Evolutionary conservation across 2,888 invertebrate genomes (phyloP).

Genomic region (Liodrosophila aerea): DNA sequence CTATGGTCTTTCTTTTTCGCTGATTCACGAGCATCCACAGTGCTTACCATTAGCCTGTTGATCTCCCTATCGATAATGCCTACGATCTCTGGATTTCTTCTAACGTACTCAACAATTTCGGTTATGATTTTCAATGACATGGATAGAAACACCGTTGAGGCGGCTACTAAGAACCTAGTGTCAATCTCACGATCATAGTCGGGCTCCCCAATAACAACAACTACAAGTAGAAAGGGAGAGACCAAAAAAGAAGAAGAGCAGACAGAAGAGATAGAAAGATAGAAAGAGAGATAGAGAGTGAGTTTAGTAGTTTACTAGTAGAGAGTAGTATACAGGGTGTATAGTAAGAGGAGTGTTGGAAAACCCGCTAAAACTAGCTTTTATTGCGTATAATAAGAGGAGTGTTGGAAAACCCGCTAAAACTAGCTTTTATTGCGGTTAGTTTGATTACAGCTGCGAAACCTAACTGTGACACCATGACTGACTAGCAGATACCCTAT

Average conservation of each 20-base stretch:
- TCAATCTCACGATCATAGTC: constrained; percentile 78
- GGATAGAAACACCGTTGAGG: constrained; percentile 81
- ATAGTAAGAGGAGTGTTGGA: too few species aligned
- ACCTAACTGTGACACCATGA: too few species aligned
- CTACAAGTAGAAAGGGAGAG: constrained; percentile 64
- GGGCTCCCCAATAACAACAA: constrained; percentile 72
- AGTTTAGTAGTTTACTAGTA: constrained; percentile 15
- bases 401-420: background rate
- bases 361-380: constrained; percentile 6
- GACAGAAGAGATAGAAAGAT: constrained; percentile 31
- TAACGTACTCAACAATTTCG: constrained; percentile 81
- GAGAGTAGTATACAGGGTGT: too few species aligned
- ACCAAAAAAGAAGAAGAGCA: constrained; percentile 39
- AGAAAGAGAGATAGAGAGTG: constrained; percentile 18
- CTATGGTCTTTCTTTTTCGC: too few species aligned
- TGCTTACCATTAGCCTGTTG: constrained; percentile 80
- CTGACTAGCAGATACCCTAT: too few species aligned
- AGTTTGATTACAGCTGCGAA: too few species aligned
- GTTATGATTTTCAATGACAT: constrained; percentile 81
- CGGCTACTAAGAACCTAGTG: constrained; percentile 80
- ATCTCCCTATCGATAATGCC: constrained; percentile 80
- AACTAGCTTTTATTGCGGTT: background rate
- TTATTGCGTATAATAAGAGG: background rate
- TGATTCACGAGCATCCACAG: too few species aligned
- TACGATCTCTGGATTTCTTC: constrained; percentile 81